Conservation (phyloP, 2,888 invertebrate species). For the Megamerina dolium region DNA sequence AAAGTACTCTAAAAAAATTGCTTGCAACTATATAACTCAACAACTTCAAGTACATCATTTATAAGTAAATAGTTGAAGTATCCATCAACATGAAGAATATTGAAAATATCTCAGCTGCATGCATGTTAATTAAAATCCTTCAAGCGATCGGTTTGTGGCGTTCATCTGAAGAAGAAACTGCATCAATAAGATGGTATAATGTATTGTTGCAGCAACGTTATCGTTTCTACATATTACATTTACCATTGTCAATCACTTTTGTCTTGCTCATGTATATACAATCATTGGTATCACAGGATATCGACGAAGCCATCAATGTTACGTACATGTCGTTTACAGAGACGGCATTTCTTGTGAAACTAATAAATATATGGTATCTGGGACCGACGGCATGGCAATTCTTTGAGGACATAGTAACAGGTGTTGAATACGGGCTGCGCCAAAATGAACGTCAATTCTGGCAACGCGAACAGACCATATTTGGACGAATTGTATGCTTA, state of each 20-base stretch:
- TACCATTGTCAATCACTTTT: constrained; percentile 26
- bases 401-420: constrained; percentile 18
- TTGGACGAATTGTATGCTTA: constrained; percentile 21
- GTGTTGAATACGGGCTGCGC: constrained; percentile 12
- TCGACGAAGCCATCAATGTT: constrained; percentile 26
- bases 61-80: neutral
- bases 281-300: constrained; percentile 18
- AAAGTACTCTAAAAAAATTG: too few relatives aligned
- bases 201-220: neutral
- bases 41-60: too few relatives aligned
- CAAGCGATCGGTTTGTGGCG: constrained; percentile 26
- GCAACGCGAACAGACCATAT: constrained; percentile 18
- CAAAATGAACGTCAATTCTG: constrained; percentile 22
- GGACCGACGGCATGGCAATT: constrained; percentile 17
- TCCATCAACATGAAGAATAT: neutral
- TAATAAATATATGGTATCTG: constrained; percentile 28
- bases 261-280: constrained; percentile 29
- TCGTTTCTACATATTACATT: constrained; percentile 17
- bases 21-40: too few relatives aligned
- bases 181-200: too few relatives aligned
- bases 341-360: constrained; percentile 23
- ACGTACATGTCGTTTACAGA: constrained; percentile 32
- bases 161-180: neutral
- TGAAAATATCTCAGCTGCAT: constrained; percentile 21
- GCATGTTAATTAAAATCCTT: constrained; percentile 20